Conservation (phyloP, 1,140 invertebrate species). For the Diorhabda elongata region DNA sequence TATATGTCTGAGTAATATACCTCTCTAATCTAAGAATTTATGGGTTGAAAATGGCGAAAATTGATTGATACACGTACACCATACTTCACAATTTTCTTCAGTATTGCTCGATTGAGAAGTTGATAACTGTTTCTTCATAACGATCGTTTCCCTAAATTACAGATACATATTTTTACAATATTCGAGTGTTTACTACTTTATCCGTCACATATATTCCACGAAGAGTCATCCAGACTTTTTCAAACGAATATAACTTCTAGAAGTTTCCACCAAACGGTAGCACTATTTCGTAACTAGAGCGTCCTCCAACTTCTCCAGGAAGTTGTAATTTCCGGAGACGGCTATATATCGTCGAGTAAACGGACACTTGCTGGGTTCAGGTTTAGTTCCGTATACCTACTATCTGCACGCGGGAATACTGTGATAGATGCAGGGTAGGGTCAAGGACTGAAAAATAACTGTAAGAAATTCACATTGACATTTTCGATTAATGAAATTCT, state of each 20-base stretch:
- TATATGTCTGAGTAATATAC: no score
- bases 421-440: neutral
- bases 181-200: neutral
- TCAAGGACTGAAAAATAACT: no score
- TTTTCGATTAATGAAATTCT: no score
- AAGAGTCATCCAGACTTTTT: neutral
- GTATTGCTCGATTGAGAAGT: no score
- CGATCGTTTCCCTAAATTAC: no score
- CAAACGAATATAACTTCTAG: neutral
- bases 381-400: neutral
- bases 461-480: no score
- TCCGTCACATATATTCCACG: neutral
- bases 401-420: neutral
- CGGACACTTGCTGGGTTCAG: neutral
- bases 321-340: slow-evolving; percentile 1
- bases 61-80: no score
- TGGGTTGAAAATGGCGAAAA: no score
- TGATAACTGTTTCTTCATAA: no score
- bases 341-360: slow-evolving; percentile 1
- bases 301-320: neutral
- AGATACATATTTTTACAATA: no score
- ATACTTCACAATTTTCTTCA: no score
- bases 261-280: neutral
- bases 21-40: no score
- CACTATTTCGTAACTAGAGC: neutral